Evolutionary conservation across 1,140 invertebrate species (phyloP).

Genomic region (Platyura marginata): DNA sequence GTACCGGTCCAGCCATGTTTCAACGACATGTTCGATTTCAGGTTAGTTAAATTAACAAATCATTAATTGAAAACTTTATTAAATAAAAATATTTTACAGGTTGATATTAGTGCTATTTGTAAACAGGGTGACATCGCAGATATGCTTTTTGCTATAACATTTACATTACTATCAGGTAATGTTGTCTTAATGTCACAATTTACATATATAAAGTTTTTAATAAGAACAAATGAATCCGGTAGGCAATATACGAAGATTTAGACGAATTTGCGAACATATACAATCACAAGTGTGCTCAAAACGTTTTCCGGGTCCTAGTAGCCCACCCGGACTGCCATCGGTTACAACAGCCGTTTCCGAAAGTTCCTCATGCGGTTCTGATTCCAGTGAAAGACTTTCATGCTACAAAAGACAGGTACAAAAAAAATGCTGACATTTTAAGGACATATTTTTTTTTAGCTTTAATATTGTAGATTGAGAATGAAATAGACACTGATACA

Average conservation of each 20-base stretch:
- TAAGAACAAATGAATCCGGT: too few relatives aligned
- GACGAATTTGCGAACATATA: constrained; percentile 90
- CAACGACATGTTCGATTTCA: constrained; percentile 92
- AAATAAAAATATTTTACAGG: constrained; percentile 18
- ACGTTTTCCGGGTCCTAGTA: constrained; percentile 28
- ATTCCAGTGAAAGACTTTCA: constrained; percentile 55
- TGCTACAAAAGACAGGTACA: constrained; percentile 22
- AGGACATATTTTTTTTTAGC: neutral
- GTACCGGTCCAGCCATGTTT: constrained; percentile 85
- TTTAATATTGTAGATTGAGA: constrained; percentile 28
- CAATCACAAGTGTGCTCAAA: constrained; percentile 65
- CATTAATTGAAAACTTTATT: neutral
- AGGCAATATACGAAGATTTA: constrained; percentile 89
- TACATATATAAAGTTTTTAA: neutral
- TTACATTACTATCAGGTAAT: constrained; percentile 88
- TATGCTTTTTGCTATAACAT: constrained; percentile 83
- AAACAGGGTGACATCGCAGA: constrained; percentile 58
- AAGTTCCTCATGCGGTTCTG: constrained; percentile 65
- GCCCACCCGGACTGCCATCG: constrained; percentile 44
- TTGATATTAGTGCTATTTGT: constrained; percentile 49
- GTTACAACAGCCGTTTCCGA: constrained; percentile 31
- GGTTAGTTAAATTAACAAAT: constrained; percentile 26
- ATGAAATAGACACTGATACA: constrained; percentile 37
- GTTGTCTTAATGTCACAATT: constrained; percentile 5
- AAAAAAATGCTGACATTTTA: too few relatives aligned